phyloP scores from a whole-genome alignment of 2,113 vertebrate species.

The Tetrax tetrax region DNA sequence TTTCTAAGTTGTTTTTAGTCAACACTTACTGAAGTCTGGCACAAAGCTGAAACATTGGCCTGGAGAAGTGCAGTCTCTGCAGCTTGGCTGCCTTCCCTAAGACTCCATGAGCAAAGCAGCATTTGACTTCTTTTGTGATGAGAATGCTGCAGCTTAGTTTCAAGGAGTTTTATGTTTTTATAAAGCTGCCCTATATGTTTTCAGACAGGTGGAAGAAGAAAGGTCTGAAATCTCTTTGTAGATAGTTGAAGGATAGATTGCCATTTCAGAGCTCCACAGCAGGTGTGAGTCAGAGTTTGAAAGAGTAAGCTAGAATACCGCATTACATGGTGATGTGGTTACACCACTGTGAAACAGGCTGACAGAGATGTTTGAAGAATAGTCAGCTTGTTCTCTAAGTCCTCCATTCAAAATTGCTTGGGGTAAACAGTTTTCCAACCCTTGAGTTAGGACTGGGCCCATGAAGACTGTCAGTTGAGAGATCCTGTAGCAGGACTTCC shows the following conservation, averaged over 20 bases:
- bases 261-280: conserved; percentile 77
- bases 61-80: neutral
- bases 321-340: conserved; percentile 69
- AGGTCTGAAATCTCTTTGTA: conserved; percentile 76
- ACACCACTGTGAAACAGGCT: neutral
- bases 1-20: conserved; percentile 43
- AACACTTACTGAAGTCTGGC: neutral
- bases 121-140: neutral
- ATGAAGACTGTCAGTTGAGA: neutral
- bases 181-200: neutral
- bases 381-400: neutral
- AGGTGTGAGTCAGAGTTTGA: conserved; percentile 78
- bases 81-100: neutral
- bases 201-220: conserved; percentile 76
- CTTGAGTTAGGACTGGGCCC: neutral
- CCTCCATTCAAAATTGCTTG: neutral
- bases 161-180: neutral
- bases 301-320: conserved; percentile 74
- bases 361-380: neutral
- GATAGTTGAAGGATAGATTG: conserved; percentile 71
- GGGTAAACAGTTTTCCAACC: neutral
- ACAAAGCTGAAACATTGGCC: neutral
- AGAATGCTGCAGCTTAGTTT: neutral
- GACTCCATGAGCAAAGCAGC: neutral
- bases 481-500: neutral